These are phyloP conservation scores for Nymphalis urticae DNA, from an alignment of 2,888 invertebrate species.

Conservation along the genomic window DNA sequence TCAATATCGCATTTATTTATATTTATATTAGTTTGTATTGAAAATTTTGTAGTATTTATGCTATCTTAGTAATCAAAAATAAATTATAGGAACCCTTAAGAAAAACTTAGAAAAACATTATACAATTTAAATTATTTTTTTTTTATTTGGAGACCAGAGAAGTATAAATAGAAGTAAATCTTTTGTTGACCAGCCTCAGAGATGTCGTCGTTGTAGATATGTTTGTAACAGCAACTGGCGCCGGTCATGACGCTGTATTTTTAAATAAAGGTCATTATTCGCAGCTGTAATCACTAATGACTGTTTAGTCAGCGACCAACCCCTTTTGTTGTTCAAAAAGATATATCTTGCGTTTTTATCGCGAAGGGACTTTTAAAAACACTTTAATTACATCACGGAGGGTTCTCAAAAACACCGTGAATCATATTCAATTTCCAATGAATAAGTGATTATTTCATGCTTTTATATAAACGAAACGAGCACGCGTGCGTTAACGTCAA, in stretches of 20 bases:
- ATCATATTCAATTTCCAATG: conserved; percentile 40
- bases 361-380: conserved; percentile 41
- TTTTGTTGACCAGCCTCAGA: too few species aligned
- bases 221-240: conserved; percentile 1
- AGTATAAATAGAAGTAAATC: too few species aligned
- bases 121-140: too few species aligned
- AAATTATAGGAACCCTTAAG: too few species aligned
- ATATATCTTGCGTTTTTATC: conserved; percentile 42
- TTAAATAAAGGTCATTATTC: conserved; percentile 38
- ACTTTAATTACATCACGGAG: conserved; percentile 43
- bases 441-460: conserved; percentile 38
- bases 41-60: too few species aligned
- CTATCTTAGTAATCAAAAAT: too few species aligned
- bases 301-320: conserved; percentile 42
- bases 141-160: too few species aligned
- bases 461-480: background rate
- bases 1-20: too few species aligned
- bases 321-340: conserved; percentile 41
- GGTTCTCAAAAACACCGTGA: conserved; percentile 39
- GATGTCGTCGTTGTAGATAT: background rate
- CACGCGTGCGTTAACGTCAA: background rate
- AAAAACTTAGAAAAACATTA: too few species aligned
- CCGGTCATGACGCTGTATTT: conserved; percentile 13
- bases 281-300: conserved; percentile 42
- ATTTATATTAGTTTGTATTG: too few species aligned